Conservation (phyloP, 2,113 vertebrate genomes). For the Perognathus longimembris region DNA sequence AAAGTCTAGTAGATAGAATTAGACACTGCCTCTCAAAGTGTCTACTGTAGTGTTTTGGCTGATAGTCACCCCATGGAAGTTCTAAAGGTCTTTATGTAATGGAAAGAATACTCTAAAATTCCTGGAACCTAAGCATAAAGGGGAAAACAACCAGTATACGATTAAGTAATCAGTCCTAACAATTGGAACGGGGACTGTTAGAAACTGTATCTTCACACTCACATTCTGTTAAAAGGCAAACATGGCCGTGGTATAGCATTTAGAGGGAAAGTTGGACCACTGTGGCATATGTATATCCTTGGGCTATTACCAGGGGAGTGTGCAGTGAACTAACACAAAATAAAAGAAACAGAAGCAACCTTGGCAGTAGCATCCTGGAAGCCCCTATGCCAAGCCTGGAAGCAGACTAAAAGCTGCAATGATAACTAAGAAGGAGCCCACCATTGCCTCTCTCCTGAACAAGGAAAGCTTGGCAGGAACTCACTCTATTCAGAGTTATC, state of each 20-base stretch:
- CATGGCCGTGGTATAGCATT: background rate
- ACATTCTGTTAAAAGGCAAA: background rate
- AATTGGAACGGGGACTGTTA: background rate
- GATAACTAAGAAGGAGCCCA: conserved; percentile 48
- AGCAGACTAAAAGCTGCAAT: conserved; percentile 34
- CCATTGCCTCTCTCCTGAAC: conserved; percentile 35
- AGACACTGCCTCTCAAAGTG: background rate
- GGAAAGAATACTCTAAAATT: background rate
- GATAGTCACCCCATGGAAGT: background rate
- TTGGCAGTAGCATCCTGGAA: conserved; percentile 33
- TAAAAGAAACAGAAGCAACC: background rate
- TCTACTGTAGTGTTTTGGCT: background rate
- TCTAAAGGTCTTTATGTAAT: background rate
- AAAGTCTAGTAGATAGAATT: background rate
- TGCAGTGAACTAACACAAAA: background rate
- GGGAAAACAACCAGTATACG: background rate
- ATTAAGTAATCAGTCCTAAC: background rate
- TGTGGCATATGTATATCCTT: background rate
- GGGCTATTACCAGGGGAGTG: conserved; percentile 29
- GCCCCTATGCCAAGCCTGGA: conserved; percentile 19
- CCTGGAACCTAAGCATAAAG: background rate
- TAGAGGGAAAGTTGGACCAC: background rate
- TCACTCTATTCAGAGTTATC: conserved; percentile 43
- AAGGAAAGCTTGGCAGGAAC: conserved; percentile 45
- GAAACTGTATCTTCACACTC: conserved; percentile 15